Evolutionary conservation across 2,113 vertebrate genomes (phyloP).

Genomic region (Nymphicus hollandicus): DNA sequence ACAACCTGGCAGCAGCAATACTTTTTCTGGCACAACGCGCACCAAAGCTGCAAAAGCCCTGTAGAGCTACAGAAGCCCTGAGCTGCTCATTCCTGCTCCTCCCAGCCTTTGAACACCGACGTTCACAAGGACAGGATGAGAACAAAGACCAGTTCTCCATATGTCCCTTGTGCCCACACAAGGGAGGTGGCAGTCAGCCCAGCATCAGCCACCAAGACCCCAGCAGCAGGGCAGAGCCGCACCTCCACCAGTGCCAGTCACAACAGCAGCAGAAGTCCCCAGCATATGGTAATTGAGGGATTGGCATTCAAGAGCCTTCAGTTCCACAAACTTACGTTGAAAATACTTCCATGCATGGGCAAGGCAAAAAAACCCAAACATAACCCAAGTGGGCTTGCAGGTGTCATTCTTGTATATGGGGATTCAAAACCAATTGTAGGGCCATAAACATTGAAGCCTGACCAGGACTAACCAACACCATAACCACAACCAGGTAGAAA

Average conservation of each 20-base stretch:
- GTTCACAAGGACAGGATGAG: fast-evolving
- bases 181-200: background rate
- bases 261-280: background rate
- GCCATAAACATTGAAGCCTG: background rate
- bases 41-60: background rate
- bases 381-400: background rate
- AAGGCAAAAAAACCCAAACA: fast-evolving
- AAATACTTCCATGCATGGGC: background rate
- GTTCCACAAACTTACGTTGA: background rate
- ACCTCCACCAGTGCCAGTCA: background rate
- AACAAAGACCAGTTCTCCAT: background rate
- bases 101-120: background rate
- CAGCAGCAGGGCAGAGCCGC: background rate
- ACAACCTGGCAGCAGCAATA: background rate
- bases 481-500: background rate
- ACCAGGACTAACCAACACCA: background rate
- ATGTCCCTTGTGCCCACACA: background rate
- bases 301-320: background rate
- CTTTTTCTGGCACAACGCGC: background rate
- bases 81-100: background rate
- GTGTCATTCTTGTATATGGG: background rate
- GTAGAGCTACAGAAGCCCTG: background rate
- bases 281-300: background rate
- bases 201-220: background rate
- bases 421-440: background rate